These are phyloP conservation scores for Acromyrmex heyeri DNA, from an alignment of 1,140 invertebrate species.

Conservation along the genomic window DNA sequence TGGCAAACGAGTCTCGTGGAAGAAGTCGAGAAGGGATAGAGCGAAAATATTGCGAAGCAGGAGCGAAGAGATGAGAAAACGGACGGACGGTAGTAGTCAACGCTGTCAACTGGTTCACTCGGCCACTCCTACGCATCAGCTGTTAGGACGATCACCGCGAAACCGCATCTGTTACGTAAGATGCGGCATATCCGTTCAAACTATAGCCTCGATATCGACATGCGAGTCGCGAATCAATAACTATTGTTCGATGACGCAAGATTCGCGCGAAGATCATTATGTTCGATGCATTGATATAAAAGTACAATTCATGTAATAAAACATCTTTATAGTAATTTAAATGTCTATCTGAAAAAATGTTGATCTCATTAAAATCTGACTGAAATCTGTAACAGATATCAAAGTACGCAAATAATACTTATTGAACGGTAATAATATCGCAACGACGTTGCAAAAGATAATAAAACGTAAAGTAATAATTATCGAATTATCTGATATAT, in stretches of 20 bases:
- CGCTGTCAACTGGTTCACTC: conserved; percentile 77
- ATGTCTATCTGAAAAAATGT: not conserved
- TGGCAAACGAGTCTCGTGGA: conserved; percentile 58
- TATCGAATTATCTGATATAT: not conserved
- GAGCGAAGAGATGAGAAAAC: conserved; percentile 60
- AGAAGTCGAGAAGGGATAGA: conserved; percentile 48
- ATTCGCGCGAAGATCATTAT: not conserved
- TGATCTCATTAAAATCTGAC: not conserved
- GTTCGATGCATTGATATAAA: not conserved
- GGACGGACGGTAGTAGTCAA: conserved; percentile 70
- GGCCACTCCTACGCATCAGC: conserved; percentile 79
- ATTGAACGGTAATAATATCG: not conserved
- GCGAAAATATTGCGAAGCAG: conserved; percentile 60
- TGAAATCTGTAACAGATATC: not conserved
- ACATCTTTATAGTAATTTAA: not conserved
- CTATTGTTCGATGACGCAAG: conserved; percentile 14
- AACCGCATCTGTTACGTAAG: conserved; percentile 71
- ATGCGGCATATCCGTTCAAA: conserved; percentile 26
- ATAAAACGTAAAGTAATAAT: conserved; percentile 6
- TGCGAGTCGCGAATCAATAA: not conserved
- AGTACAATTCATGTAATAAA: not conserved
- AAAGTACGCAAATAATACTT: not conserved
- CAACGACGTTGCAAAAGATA: too few species aligned
- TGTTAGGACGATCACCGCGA: conserved; percentile 73
- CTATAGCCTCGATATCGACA: not conserved